A percentile compares a stretch with the other conserved stretches of the same genome.
These are phyloP conservation scores for Crotalus horridus DNA, from an alignment of 2,113 vertebrate species.

Conservation along the genomic window DNA sequence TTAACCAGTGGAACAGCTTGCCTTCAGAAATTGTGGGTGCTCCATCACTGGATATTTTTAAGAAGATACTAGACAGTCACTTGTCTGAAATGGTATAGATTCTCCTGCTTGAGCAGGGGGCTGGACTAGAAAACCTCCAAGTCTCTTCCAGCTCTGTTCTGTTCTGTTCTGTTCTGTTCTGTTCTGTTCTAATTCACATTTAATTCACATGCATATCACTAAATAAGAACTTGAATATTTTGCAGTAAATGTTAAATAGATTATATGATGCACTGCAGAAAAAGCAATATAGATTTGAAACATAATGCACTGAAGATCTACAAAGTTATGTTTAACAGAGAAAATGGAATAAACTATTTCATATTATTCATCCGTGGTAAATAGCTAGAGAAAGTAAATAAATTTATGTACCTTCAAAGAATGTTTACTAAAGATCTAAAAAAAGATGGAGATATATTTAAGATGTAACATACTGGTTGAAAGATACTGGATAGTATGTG, in stretches of 20 bases:
- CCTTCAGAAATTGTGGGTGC: too few species aligned
- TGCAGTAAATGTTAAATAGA: neutral
- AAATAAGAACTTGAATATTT: neutral
- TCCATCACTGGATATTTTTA: too few species aligned
- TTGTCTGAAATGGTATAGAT: too few species aligned
- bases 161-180: too few species aligned
- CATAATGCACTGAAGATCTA: neutral
- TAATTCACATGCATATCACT: neutral
- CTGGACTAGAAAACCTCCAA: too few species aligned
- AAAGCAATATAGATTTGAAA: neutral
- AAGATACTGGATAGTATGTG: neutral
- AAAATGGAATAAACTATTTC: neutral
- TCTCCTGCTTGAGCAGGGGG: too few species aligned
- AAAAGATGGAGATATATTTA: neutral
- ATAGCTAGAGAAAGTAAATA: neutral
- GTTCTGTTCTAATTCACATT: too few species aligned
- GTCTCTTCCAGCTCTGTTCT: too few species aligned
- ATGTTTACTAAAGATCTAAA: neutral
- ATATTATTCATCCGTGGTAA: neutral
- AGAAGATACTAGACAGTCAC: too few species aligned
- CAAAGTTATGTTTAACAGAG: neutral
- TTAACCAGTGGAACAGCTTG: too few species aligned
- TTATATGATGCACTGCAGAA: neutral
- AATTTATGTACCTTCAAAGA: neutral
- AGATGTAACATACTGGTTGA: neutral